Conservation (phyloP, 2,797 vertebrate genomes). For the Salmo trutta region DNA sequence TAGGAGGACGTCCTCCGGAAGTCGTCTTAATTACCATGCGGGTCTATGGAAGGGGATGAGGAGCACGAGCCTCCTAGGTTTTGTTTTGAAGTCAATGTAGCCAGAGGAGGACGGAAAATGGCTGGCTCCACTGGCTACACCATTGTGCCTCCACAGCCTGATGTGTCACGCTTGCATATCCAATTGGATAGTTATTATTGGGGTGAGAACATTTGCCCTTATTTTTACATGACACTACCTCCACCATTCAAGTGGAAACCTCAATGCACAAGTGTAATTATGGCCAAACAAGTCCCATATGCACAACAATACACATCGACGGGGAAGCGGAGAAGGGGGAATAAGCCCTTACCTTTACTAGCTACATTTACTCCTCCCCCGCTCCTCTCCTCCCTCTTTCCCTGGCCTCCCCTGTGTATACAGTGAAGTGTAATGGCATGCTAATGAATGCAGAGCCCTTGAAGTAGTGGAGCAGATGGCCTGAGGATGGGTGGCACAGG, state of each 20-base stretch:
- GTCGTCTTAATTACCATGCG: too few relatives aligned
- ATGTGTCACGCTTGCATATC: neutral
- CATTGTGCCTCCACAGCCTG: too few relatives aligned
- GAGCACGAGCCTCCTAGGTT: too few relatives aligned
- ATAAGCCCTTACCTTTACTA: neutral
- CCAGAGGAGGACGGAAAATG: too few relatives aligned
- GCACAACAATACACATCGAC: slow-evolving; percentile 41
- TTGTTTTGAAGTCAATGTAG: too few relatives aligned
- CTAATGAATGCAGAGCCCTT: slow-evolving; percentile 71
- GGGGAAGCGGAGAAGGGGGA: neutral
- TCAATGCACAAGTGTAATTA: slow-evolving; percentile 85
- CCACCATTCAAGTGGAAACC: slow-evolving; percentile 72
- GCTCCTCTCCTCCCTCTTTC: neutral
- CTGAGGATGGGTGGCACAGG: slow-evolving; percentile 58
- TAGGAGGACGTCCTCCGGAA: too few relatives aligned
- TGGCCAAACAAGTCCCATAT: slow-evolving; percentile 80
- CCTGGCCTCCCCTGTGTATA: neutral
- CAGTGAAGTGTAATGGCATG: slow-evolving; percentile 65
- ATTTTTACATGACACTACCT: slow-evolving; percentile 58
- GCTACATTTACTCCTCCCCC: neutral
- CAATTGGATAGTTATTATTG: neutral
- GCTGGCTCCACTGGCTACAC: too few relatives aligned
- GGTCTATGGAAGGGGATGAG: too few relatives aligned
- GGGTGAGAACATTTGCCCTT: slow-evolving; percentile 35
- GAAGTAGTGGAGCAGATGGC: slow-evolving; percentile 71